Evolutionary conservation across 1,140 invertebrate genomes (phyloP), one percentile per base, ranked within the genome.

Genomic region (Drosophila kepulauana): DNA sequence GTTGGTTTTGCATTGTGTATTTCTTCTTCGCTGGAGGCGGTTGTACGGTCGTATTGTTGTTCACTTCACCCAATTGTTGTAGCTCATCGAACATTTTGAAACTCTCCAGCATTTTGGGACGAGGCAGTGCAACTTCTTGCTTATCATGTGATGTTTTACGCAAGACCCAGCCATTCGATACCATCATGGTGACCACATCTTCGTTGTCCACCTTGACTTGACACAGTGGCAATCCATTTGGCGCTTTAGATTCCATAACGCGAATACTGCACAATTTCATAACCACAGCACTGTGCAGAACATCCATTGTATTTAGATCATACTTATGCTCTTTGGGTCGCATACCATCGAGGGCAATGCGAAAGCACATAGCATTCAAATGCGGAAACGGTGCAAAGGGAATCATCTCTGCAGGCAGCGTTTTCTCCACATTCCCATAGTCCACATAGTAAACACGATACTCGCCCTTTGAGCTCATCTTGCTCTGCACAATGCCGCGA

Each of bases 351-450:
- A 95, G 81, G 4, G 82, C 38, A 33, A 94, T 93, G 74, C 92
- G 93, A 54, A 93, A 92, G 6, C 93, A 93, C 78, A 94, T 94
- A 2, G 94, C 92, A 1, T 95, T 95, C 16, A 96, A 93, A 49
- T 96, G 80, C 1, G 93, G 82, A 28, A 95, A 93, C 3, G 94
- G 93, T 1, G 96, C 92, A 65, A 93, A 93, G 76, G 95, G 95
- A 8, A 94, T 93, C 43, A 97, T 58, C 13, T 94, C 93, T 4
- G 85, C 78, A 2, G 93, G 91, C 0, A 90, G 64, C 16, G 94
- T 95, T 1, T 88, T 81, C 73, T 95, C 94, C 57, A 93, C 85
- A 65, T 96, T 96, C 0, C 95, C 95, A 74, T 94, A 96, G 82
- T 96, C 95, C 1, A 96, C 91, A 77, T 94, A 96, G 63, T 93